A percentile compares a stretch with the other conserved stretches of the same genome.
These are phyloP conservation scores for Dendrocincla tyrannina DNA, from an alignment of 2,797 vertebrate species.

Conservation along the genomic window DNA sequence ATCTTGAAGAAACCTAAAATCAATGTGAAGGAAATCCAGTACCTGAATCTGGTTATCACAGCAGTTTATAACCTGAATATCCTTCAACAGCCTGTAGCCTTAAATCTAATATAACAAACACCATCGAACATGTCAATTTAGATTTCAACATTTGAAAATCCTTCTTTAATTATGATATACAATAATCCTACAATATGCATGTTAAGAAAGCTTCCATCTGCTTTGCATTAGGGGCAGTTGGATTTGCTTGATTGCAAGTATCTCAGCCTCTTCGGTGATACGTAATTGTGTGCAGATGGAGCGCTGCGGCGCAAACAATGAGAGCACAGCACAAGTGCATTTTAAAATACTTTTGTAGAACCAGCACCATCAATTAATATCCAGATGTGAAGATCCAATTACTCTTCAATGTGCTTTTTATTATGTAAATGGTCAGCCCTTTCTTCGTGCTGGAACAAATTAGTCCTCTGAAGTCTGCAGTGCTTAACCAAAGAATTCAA, in stretches of 20 bases:
- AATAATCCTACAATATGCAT: conserved; percentile 43
- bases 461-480: neutral
- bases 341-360: conserved; percentile 16
- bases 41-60: neutral
- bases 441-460: conserved; percentile 29
- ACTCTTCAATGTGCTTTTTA: conserved; percentile 34
- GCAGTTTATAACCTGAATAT: neutral
- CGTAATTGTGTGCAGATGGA: conserved; percentile 74
- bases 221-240: conserved; percentile 66
- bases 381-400: conserved; percentile 56
- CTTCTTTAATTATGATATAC: conserved; percentile 57
- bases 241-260: conserved; percentile 68
- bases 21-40: neutral
- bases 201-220: conserved; percentile 70
- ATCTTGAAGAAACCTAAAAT: neutral
- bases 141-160: conserved; percentile 50
- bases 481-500: neutral
- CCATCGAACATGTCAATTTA: neutral
- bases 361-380: conserved; percentile 7
- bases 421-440: conserved; percentile 33
- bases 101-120: neutral
- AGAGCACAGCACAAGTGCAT: neutral
- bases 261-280: conserved; percentile 44
- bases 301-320: neutral
- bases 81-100: neutral